Base-by-base conservation (phyloP, 1,140 invertebrate species). In the Bombus superbus region DNA sequence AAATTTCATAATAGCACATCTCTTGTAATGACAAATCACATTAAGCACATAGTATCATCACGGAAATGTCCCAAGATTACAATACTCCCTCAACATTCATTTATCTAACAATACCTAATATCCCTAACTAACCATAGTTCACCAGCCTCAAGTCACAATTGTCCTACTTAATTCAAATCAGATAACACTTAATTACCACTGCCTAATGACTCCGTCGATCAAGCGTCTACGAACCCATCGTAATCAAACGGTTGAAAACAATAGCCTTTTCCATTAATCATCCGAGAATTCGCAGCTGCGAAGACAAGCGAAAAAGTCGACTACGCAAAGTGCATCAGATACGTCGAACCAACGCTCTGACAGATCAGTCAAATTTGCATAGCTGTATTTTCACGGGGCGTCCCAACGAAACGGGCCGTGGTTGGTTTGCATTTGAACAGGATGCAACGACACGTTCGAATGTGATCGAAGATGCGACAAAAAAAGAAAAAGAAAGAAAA, bases 401-500 rank as follows among this genome's bases (percentile, higher is more conserved):
- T 62, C 35, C 40, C 5, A 25, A 13, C 15, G 35, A 40, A 40
- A 59, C 53, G 6, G 32, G 18, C 1, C 76, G 32, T 25, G 18
- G 28, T 9, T n/a, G 38, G 10, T 68, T 25, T 62, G 22, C n/a
- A 44, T 22, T 13, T 11, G 68, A 47, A n/a, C 68, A 15, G 47
- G n/a, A 40, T n/a, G 68, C 79, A 72, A 22, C 69, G 53, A 64
- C 53, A 82, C 53, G 57, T 73, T 53, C 40, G 40, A 73, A 74
- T 74, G 64, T 74, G 69, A 82, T 82, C 80, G 80, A 82, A 82
- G 80, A 82, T 11, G 64, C 42, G 22, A 25, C 59, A 81, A 71
- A 79, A 66, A 25, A 32, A 32, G 35, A 38, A 72, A 72, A 73
- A 38, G 47, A 28, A 28, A 59, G 38, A 28, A 10, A 3, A 76